A percentile compares a stretch with the other conserved stretches of the same genome.
phyloP scores from a whole-genome alignment of 92 coral and sea anemone species.

The Zoanthus sansibaricus region DNA sequence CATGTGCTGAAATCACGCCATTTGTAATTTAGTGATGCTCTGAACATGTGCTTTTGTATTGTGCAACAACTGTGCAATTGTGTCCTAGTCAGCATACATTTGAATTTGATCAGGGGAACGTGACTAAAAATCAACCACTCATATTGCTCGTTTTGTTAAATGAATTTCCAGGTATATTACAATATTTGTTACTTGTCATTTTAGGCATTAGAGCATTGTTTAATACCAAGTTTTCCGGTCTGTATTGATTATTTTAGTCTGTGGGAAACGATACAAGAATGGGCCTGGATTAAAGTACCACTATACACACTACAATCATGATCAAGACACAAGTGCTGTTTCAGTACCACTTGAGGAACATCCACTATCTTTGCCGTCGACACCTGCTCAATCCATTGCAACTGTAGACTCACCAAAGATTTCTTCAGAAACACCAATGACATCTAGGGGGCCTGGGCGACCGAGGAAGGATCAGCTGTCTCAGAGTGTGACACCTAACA shows the following conservation, averaged over 20 bases:
- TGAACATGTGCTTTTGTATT: background rate
- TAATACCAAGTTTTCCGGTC: background rate
- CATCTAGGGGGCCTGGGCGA: constrained; percentile 63
- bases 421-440: constrained; percentile 63
- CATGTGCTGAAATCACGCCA: too few relatives aligned
- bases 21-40: background rate
- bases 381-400: constrained; percentile 63
- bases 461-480: constrained; percentile 58
- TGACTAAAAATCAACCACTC: too few relatives aligned
- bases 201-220: background rate
- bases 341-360: constrained; percentile 71
- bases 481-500: constrained; percentile 81
- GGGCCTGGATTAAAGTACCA: constrained; percentile 99
- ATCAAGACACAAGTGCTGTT: constrained; percentile 61
- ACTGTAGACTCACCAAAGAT: constrained; percentile 79
- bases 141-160: too few relatives aligned
- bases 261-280: constrained; percentile 98
- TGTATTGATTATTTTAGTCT: constrained; percentile 61
- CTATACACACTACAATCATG: constrained; percentile 95
- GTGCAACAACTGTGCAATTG: too few relatives aligned
- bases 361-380: constrained; percentile 58
- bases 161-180: too few relatives aligned
- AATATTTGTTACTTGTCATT: background rate
- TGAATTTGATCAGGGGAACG: too few relatives aligned
- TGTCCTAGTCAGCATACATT: too few relatives aligned